Base-by-base conservation (phyloP, 2,888 invertebrate species). In the Cephonodes hylas region DNA sequence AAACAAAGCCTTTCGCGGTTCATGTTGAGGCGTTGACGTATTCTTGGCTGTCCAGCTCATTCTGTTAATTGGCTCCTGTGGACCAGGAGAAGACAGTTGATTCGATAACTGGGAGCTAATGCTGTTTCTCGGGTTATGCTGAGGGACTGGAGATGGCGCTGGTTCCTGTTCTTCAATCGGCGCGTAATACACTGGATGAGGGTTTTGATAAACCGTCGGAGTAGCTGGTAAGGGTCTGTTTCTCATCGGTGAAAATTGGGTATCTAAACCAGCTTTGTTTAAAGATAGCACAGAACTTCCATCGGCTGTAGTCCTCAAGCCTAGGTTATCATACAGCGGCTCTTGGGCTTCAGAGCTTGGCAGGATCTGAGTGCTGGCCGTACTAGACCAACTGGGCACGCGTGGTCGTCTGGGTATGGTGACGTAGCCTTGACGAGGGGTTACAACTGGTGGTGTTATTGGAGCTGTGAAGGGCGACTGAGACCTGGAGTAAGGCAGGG, bases 281-380 rank as follows among this genome's bases (percentile, higher is more conserved):
- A 97, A 83, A 61, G 96, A 96, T 34, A 96, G 86, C 10, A 95
- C 95, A 2, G 96, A 96, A 79, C 96, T 96, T n/a, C 97, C 97
- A 67, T 96, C 96, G 18, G 96, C 97, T 18, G 97, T 97, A 18
- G 97, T 97, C 59, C 97, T 93, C 18, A 96, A 87, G 0, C 97
- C 97, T 56, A 97, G 88, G 81, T 97, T 97, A 79, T 97, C 97
- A 80, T 97, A 97, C 23, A 97, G 94, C 0, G 97, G 97, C 76
- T 97, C 96, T 62, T 94, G 93, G 27, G 94, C 89, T 71, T 94
- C 94, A 45, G 93, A 83, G 67, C 91, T 90, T 5, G 89, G 91
- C 13, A 81, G 74, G 68, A 94, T 88, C 66, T 92, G 89, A 3
- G 94, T 86, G 88, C 94, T 77, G 83, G 95, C 75, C 84, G 95